Conservation (phyloP, 2,113 vertebrate genomes). For the Lontra canadensis region DNA sequence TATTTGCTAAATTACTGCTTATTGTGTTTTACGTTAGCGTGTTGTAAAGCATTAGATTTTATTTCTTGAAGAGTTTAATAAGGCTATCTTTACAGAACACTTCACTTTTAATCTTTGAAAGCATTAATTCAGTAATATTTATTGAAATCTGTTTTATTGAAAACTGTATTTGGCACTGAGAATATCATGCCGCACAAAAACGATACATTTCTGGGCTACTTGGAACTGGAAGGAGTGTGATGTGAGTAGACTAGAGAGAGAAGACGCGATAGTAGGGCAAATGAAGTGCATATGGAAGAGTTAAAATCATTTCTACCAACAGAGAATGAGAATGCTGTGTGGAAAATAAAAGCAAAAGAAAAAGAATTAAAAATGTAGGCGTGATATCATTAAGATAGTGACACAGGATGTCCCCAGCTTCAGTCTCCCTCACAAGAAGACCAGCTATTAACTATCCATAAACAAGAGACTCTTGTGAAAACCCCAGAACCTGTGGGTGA, state of each 20-base stretch:
- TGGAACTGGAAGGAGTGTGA: not conserved
- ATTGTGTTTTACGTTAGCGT: not conserved
- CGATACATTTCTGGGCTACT: not conserved
- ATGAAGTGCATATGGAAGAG: not conserved
- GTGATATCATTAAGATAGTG: not conserved
- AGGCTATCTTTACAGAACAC: not conserved
- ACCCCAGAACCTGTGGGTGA: not conserved
- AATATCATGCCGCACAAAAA: fast-evolving
- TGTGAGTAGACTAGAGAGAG: not conserved
- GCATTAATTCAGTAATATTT: not conserved
- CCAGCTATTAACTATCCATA: not conserved
- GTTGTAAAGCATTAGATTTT: not conserved
- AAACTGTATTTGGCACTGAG: not conserved
- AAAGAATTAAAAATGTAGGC: not conserved
- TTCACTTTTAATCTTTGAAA: not conserved
- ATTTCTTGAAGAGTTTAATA: not conserved
- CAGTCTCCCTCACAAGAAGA: not conserved
- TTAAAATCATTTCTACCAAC: not conserved
- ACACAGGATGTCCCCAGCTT: not conserved
- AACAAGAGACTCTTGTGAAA: not conserved
- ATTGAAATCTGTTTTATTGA: not conserved
- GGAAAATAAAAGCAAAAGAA: not conserved
- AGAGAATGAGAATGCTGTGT: not conserved
- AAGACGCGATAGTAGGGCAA: not conserved
- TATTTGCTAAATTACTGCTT: not conserved